Evolutionary conservation across 2,888 invertebrate species (phyloP).

Genomic region (Epinotia bilunana): DNA sequence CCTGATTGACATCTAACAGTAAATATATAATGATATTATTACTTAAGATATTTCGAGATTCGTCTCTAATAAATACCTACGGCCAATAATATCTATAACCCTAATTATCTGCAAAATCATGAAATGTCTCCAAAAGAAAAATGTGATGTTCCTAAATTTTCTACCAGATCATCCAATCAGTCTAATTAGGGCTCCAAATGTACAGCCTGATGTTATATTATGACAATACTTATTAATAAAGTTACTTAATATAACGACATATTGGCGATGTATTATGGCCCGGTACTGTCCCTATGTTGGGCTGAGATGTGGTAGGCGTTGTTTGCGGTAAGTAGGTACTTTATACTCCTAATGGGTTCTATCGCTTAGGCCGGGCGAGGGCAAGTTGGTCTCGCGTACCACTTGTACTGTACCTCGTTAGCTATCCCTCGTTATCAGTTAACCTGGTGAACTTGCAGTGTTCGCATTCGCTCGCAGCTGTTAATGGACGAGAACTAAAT

Average conservation of each 20-base stretch:
- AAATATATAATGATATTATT: conserved; percentile 13
- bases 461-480: conserved; percentile 2
- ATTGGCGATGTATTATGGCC: too few relatives aligned
- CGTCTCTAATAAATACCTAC: neutral
- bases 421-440: conserved; percentile 59
- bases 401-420: conserved; percentile 61
- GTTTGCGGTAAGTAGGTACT: conserved; percentile 34
- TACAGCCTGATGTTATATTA: too few relatives aligned
- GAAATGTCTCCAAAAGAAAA: too few relatives aligned
- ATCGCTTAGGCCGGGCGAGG: conserved; percentile 17
- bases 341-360: conserved; percentile 37
- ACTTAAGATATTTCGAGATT: neutral
- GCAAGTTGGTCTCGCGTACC: conserved; percentile 7
- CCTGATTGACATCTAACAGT: neutral
- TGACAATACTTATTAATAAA: too few relatives aligned
- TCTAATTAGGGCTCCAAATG: too few relatives aligned
- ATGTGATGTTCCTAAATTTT: too few relatives aligned
- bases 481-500: conserved; percentile 18
- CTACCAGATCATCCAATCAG: too few relatives aligned
- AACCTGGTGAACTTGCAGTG: conserved; percentile 60
- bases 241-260: too few relatives aligned
- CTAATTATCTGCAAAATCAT: too few relatives aligned
- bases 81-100: neutral
- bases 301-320: conserved; percentile 16
- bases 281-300: neutral